Evolutionary conservation across 1,140 invertebrate genomes (phyloP).

Genomic region (Lutraria rhynchaena): DNA sequence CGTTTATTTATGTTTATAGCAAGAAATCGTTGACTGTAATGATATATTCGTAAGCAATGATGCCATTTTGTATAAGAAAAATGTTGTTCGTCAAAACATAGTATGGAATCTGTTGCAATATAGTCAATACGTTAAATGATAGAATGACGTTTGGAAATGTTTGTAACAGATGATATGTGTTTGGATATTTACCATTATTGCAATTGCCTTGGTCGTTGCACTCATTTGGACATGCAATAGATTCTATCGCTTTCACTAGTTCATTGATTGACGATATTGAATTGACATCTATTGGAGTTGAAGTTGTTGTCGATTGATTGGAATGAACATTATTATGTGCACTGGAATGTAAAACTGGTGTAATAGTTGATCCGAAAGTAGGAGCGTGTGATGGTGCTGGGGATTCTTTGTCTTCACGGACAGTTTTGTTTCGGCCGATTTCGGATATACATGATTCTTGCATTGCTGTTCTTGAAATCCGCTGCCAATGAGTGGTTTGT

Average conservation of each 20-base stretch:
- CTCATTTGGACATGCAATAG: neutral
- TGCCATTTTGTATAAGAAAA: too few relatives aligned
- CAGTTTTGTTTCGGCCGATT: conserved; percentile 9
- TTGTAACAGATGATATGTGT: too few relatives aligned
- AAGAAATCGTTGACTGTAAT: too few relatives aligned
- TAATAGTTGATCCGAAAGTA: too few relatives aligned
- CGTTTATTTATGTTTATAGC: too few relatives aligned
- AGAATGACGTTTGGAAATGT: neutral
- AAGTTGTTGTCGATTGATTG: neutral
- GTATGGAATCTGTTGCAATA: neutral
- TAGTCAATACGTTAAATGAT: neutral
- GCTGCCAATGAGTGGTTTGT: neutral
- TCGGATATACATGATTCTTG: conserved; percentile 14
- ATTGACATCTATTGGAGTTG: neutral
- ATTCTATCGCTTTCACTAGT: neutral
- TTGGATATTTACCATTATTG: neutral
- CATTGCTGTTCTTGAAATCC: neutral
- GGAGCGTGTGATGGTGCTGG: neutral
- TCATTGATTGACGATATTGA: neutral
- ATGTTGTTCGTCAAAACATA: neutral
- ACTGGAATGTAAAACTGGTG: too few relatives aligned
- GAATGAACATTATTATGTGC: neutral
- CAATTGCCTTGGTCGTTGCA: neutral
- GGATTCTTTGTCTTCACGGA: neutral
- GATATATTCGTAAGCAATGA: too few relatives aligned